Percentiles rank a stretch among this genome's conserved stretches.
Evolutionary conservation across 2,797 vertebrate species (phyloP).

Genomic region (Chelidonichthys spinosus): DNA sequence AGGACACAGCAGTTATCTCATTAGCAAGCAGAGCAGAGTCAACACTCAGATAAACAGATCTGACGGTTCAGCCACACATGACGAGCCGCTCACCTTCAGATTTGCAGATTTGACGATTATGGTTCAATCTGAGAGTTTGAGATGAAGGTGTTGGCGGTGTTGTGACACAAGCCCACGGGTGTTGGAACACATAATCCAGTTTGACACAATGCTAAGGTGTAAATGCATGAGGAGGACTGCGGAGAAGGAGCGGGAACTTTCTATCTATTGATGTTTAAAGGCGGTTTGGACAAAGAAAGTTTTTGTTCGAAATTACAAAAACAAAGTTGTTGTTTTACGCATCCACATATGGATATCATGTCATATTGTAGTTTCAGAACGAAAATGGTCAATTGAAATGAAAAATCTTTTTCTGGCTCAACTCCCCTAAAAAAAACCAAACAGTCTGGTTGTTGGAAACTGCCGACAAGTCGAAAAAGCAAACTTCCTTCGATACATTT

Average conservation of each 20-base stretch:
- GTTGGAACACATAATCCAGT: neutral
- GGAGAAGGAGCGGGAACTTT: slow-evolving; percentile 29
- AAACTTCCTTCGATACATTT: slow-evolving; percentile 46
- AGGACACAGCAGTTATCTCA: slow-evolving; percentile 53
- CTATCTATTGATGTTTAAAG: slow-evolving; percentile 44
- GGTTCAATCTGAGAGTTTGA: slow-evolving; percentile 4
- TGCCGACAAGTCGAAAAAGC: slow-evolving; percentile 61
- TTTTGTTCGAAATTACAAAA: neutral
- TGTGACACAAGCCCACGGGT: neutral
- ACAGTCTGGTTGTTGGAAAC: slow-evolving; percentile 30
- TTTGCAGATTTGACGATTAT: slow-evolving; percentile 13
- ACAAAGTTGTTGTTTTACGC: no score
- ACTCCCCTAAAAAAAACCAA: neutral
- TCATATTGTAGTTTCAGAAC: neutral
- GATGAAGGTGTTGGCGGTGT: slow-evolving; percentile 3
- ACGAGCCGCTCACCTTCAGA: slow-evolving; percentile 35
- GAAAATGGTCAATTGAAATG: neutral
- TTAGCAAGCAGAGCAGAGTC: slow-evolving; percentile 42
- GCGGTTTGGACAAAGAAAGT: slow-evolving; percentile 40
- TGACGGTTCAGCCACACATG: slow-evolving; percentile 54
- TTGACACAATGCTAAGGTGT: neutral
- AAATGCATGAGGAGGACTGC: neutral
- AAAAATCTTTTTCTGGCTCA: slow-evolving; percentile 7
- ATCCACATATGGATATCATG: neutral
- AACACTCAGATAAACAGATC: slow-evolving; percentile 50